Evolutionary conservation across 1,140 invertebrate species (phyloP), one percentile per base, ranked within the genome.

Genomic region (Zaprionus nigranus): DNA sequence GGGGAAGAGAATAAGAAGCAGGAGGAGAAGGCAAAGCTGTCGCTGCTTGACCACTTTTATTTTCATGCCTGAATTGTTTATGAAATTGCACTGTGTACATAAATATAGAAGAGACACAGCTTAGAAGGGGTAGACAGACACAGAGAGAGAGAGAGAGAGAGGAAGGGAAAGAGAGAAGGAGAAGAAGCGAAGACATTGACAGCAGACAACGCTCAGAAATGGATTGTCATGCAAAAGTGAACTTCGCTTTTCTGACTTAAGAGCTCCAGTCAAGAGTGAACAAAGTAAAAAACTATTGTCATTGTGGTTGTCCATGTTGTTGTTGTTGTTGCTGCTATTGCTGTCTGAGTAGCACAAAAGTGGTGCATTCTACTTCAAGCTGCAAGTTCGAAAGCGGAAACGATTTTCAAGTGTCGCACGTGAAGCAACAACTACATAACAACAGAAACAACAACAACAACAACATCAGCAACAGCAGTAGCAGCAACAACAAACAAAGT

Each of bases 211-310:
- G 38, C 72, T 46, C 59, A 80, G 65, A 86, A 86, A 87, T 87
- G 85, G 82, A 86, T 86, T 86, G 82, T 86, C 82, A 86, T 86
- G 82, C 82, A 87, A 86, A 86, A 86, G 79, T 85, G 82, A 86
- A 86, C 82, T 85, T 85, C 71, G 79, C 80, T 81, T 85, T 68
- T 64, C 58, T 46, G 72, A 83, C 72, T 68, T 51, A 65, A 85
- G 74, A 81, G 69, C 70, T 63, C 75, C 75, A 79, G 78, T 84
- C 73, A 84, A 84, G 81, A 85, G 82, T 73, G 59, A 62, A 65
- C 40, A 59, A 77, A 58, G 62, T 2, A 66, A 71, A 64, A 70
- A 64, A 64, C 67, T 64, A 71, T 71, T 75, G 54, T 75, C 60
- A 63, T 71, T 64, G 67, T 64, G 53, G 53, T 56, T 26, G 26